These are phyloP conservation scores for Syngnathus typhle DNA, from an alignment of 2,113 vertebrate genomes.

Conservation along the genomic window DNA sequence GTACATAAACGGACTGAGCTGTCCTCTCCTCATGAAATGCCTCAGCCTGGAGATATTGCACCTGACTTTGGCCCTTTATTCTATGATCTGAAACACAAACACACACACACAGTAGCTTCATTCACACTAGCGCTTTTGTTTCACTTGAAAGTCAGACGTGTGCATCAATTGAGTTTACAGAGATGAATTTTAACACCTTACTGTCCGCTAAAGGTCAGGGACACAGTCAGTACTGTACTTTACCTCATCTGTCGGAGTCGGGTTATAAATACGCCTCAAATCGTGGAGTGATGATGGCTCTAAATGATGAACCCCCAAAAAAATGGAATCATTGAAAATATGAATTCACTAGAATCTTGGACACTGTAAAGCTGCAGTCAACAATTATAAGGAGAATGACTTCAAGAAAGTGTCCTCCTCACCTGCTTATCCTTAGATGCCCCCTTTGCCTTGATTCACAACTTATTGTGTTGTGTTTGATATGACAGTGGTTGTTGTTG, in stretches of 20 bases:
- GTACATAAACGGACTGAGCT: constrained; percentile 56
- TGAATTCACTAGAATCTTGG: constrained; percentile 7
- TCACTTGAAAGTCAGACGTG: constrained; percentile 46
- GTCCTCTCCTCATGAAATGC: constrained; percentile 45
- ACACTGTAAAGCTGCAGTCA: constrained; percentile 35
- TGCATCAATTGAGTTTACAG: constrained; percentile 49
- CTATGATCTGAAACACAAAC: constrained; percentile 18
- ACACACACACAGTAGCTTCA: neutral
- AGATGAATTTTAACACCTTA: constrained; percentile 64
- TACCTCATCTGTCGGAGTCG: constrained; percentile 54
- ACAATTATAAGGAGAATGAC: constrained; percentile 29
- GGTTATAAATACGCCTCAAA: constrained; percentile 31
- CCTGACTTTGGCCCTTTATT: constrained; percentile 45
- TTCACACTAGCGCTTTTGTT: constrained; percentile 18
- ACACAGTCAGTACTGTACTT: constrained; percentile 44
- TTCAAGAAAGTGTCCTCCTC: constrained; percentile 48
- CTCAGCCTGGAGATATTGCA: constrained; percentile 49
- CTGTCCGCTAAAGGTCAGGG: constrained; percentile 46
- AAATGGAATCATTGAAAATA: constrained; percentile 6
- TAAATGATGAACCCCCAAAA: constrained; percentile 35
- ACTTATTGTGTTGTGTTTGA: constrained; percentile 27
- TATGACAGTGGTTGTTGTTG: constrained; percentile 38
- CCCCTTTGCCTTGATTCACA: constrained; percentile 52
- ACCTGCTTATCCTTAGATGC: constrained; percentile 39
- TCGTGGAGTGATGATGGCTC: constrained; percentile 25